Evolutionary conservation across 2,113 vertebrate species (phyloP), one percentile per base, ranked within the genome.

Genomic region (Antechinus stuartii): DNA sequence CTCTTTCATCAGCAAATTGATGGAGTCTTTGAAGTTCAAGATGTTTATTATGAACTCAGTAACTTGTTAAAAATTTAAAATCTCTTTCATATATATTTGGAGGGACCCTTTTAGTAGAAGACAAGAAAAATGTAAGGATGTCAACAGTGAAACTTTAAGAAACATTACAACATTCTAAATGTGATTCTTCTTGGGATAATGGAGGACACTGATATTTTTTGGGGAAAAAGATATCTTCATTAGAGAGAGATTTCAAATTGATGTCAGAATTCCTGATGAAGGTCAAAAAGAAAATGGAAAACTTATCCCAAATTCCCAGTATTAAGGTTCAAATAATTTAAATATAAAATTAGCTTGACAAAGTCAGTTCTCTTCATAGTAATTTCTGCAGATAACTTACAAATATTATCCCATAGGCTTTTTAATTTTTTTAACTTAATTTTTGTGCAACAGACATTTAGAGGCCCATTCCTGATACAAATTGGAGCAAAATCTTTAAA

Each of bases 21-120:
- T 2, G 53, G 42, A 90, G 1, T 54, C 23, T 94, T 91, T 95
- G 53, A 94, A 42, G 25, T 42, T 57, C n/a, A 35, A 52, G 24
- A 57, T 14, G 35, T 52, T 89, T 56, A 94, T 52, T 61, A 54
- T 26, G 92, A 90, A 90, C n/a, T 93, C 56, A 93, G 94, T 3
- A 47, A 91, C 0, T 96, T 8, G 42, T 89, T 95, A 95, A n/a
- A 91, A 35, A 96, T 89, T 84, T 94, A 89, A 94, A 93, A 52
- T 68, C 19, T 92, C 49, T 96, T 95, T 89, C 53, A 92, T 50
- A 26, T 90, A 23, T 92, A 47, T 25, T 90, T 94, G 42, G 27
- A 95, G 49, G 68, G 8, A 57, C 25, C 56, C 30, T 93, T 57
- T 1, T 49, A 14, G 68, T 11, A 91, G 27, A 93, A 56, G 11